phyloP scores from a whole-genome alignment of 2,113 vertebrate species.

The Vicugna pacos region DNA sequence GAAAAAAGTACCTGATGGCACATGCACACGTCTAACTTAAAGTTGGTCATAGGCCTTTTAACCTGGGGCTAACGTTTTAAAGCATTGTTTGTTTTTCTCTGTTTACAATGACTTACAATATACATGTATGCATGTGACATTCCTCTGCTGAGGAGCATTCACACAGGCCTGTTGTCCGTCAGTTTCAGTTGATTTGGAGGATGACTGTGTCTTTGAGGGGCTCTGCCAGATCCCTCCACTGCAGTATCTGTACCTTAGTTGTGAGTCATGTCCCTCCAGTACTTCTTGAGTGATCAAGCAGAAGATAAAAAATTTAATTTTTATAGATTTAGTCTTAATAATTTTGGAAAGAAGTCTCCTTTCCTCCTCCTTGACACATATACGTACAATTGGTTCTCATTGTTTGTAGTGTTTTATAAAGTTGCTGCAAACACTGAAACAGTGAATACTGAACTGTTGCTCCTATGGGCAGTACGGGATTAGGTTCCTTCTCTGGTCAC shows the following conservation, averaged over 20 bases:
- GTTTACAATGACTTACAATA: conserved; percentile 39
- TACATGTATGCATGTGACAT: conserved; percentile 11
- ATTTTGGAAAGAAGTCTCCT: conserved; percentile 29
- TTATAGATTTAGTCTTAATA: not conserved
- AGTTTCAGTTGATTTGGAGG: conserved; percentile 39
- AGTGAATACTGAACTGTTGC: not conserved
- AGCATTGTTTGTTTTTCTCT: conserved; percentile 49
- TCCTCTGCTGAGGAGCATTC: conserved; percentile 34
- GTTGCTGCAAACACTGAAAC: not conserved
- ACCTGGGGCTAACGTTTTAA: conserved; percentile 44
- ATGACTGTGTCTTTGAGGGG: conserved; percentile 30
- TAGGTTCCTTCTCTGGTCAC: not conserved
- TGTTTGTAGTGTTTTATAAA: not conserved
- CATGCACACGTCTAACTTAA: not conserved
- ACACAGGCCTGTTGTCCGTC: conserved; percentile 11
- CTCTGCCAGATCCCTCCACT: not conserved
- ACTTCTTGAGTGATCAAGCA: conserved; percentile 25
- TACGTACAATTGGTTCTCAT: not conserved
- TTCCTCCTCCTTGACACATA: not conserved
- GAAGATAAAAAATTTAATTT: conserved; percentile 26
- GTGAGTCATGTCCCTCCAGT: conserved; percentile 3
- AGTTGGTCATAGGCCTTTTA: conserved; percentile 46
- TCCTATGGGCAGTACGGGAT: not conserved
- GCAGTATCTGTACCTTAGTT: not conserved
- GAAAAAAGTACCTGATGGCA: not conserved